These are phyloP conservation scores for Picathartes gymnocephalus DNA, from an alignment of 2,113 vertebrate genomes.

Conservation along the genomic window DNA sequence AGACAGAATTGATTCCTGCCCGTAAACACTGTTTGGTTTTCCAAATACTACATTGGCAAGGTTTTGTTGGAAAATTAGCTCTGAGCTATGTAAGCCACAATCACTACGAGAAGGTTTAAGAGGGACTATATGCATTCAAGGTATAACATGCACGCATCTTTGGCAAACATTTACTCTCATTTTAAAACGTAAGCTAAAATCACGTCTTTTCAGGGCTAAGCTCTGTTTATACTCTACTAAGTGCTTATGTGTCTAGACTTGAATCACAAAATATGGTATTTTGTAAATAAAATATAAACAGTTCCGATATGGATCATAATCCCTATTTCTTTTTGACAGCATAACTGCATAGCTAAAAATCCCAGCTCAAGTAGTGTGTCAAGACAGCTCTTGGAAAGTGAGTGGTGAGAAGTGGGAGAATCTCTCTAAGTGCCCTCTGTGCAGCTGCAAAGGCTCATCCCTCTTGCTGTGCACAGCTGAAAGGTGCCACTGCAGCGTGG, in stretches of 20 bases:
- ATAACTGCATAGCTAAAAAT: not conserved
- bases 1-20: not conserved
- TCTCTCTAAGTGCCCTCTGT: not conserved
- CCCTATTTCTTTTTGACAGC: not conserved
- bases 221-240: not conserved
- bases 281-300: not conserved
- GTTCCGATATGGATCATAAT: not conserved
- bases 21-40: not conserved
- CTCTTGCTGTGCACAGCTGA: not conserved
- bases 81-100: not conserved
- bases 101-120: not conserved
- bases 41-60: not conserved
- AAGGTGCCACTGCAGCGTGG: fast-evolving
- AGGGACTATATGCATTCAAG: not conserved
- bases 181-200: not conserved
- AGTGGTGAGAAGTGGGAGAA: not conserved
- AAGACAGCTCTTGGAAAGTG: not conserved
- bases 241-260: not conserved
- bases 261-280: not conserved
- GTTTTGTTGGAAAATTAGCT: not conserved
- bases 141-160: not conserved
- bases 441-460: not conserved
- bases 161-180: not conserved
- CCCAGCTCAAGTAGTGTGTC: not conserved
- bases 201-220: not conserved